A percentile compares a stretch with the other conserved stretches of the same genome.
Conservation (phyloP, 2,888 invertebrate species). For the Epinotia demarniana region DNA sequence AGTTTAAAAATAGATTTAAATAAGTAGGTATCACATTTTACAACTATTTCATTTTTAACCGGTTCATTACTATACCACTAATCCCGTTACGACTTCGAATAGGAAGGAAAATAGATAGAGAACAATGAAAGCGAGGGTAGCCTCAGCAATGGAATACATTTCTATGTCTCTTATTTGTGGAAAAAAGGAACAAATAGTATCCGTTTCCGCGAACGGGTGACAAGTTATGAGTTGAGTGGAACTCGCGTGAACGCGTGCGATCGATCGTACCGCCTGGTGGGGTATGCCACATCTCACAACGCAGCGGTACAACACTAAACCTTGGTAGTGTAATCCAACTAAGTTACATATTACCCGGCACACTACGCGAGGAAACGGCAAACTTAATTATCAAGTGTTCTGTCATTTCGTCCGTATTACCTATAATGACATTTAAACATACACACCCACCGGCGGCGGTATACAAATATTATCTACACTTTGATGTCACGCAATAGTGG, state of each 20-base stretch:
- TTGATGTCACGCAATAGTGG: conserved; percentile 34
- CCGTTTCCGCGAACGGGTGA: conserved; percentile 46
- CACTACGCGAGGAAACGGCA: conserved; percentile 32
- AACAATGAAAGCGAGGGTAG: conserved; percentile 76
- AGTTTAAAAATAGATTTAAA: conserved; percentile 46
- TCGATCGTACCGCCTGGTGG: conserved; percentile 64
- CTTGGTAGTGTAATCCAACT: conserved; percentile 64
- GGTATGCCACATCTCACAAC: conserved; percentile 68
- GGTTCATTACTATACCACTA: conserved; percentile 65
- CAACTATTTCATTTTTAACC: conserved; percentile 51
- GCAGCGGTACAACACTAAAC: conserved; percentile 61
- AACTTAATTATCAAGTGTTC: conserved; percentile 33
- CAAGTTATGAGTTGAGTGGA: conserved; percentile 47
- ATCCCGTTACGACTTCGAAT: conserved; percentile 78
- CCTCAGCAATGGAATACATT: conserved; percentile 82
- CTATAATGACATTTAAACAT: conserved; percentile 42
- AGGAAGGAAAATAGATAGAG: conserved; percentile 78
- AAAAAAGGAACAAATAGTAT: conserved; percentile 54
- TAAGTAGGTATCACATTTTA: conserved; percentile 76
- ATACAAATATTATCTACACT: conserved; percentile 46
- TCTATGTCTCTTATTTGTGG: conserved; percentile 57
- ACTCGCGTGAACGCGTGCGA: conserved; percentile 62
- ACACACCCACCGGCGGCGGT: conserved; percentile 51
- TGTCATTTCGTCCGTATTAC: conserved; percentile 47
- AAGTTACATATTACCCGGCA: conserved; percentile 50